Evolutionary conservation across 2,797 vertebrate genomes (phyloP), one percentile per base, ranked within the genome.

Genomic region (Amazona finschi): DNA sequence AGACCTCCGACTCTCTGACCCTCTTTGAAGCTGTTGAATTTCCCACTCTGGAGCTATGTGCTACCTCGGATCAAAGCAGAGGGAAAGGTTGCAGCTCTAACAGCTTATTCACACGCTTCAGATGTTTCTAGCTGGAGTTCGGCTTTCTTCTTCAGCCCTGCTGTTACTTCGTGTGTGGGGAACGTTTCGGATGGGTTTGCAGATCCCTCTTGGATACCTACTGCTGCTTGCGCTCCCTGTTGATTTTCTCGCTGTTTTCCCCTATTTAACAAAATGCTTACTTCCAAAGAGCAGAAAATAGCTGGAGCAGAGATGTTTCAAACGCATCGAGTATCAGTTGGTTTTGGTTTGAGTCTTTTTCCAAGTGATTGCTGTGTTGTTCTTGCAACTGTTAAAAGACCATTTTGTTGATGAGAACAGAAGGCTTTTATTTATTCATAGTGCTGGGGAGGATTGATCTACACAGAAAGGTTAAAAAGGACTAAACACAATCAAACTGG

Each of bases 371-470:
- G 55, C 70, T 65, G 3, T 95, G 94, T 96, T 96, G 76, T 96
- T 95, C 93, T 97, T 93, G 72, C 67, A 79, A 96, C 93, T 76
- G 75, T 89, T 90, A 94, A 96, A 96, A 91, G 95, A 82, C 91
- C 90, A 92, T 96, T 96, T 91, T 96, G 96, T 94, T 95, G 85
- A 86, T 93, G 94, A 94, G 91, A 96, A 97, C 94, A 96, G 80
- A 96, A 96, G 87, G 86, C 93, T 96, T 96, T 94, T 94, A 94
- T 96, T 96, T 95, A 92, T 96, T 94, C 85, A 88, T 89, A 84
- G 73, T 15, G 41, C 73, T 96, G 71, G 46, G 85, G 90, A 90
- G 87, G 94, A 72, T 27, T 90, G 82, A 64, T 90, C 83, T 91
- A 62, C 64, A 79, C 36, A 79, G 79, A 72, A 89, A 85, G 72